phyloP scores from a whole-genome alignment of 2,797 vertebrate species.

The Synanceia verrucosa region DNA sequence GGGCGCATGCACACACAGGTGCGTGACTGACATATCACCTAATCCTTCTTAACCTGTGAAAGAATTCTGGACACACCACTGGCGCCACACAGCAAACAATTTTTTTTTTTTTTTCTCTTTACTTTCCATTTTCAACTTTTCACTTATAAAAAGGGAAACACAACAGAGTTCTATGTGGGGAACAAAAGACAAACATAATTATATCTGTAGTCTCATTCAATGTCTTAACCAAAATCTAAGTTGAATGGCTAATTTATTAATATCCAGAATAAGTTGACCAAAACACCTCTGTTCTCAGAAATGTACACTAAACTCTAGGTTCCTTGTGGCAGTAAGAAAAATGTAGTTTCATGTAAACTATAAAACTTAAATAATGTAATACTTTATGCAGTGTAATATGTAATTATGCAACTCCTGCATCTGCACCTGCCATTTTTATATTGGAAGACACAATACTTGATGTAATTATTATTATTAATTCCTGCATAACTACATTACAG shows the following conservation, averaged over 20 bases:
- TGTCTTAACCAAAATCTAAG: too few relatives aligned
- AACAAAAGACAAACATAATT: background rate
- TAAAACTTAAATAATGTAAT: background rate
- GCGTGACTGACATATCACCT: too few relatives aligned
- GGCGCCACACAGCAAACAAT: background rate
- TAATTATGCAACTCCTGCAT: background rate
- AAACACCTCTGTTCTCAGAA: background rate
- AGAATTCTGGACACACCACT: too few relatives aligned
- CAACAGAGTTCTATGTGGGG: background rate
- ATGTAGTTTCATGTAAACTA: conserved; percentile 68
- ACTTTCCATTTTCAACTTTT: too few relatives aligned
- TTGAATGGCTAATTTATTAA: background rate
- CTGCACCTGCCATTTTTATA: too few relatives aligned
- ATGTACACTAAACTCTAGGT: background rate
- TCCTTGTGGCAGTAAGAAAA: background rate
- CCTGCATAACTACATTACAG: background rate
- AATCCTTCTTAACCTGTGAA: too few relatives aligned
- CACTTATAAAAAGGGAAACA: background rate
- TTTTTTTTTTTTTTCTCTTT: background rate
- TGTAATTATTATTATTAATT: too few relatives aligned
- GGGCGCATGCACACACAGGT: too few relatives aligned
- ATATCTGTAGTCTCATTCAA: background rate
- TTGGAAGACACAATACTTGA: too few relatives aligned
- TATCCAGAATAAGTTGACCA: background rate
- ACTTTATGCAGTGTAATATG: too few relatives aligned